Percentiles rank a stretch among this genome's conserved stretches.
phyloP scores from a whole-genome alignment of 2,113 vertebrate genomes.

The Artemisiospiza belli region DNA sequence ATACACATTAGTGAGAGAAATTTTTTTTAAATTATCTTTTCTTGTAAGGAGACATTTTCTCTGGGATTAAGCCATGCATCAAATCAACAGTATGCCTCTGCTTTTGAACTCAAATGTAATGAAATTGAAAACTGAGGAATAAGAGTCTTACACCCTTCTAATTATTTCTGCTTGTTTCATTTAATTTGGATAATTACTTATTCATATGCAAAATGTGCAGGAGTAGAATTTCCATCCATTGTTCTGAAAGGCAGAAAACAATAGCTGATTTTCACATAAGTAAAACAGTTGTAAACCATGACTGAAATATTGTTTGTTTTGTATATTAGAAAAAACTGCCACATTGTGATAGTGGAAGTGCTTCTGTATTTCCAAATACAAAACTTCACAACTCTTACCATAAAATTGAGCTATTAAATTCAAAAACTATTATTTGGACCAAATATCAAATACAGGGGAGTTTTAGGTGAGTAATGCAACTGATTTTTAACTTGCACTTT shows the following conservation, averaged over 20 bases:
- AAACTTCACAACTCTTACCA: background rate
- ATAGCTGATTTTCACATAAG: constrained; percentile 39
- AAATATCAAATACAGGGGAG: constrained; percentile 1
- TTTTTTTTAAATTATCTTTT: constrained; percentile 17
- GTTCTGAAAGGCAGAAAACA: constrained; percentile 51
- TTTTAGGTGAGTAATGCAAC: background rate
- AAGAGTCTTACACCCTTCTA: constrained; percentile 33
- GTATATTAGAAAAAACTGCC: constrained; percentile 13
- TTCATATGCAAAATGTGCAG: constrained; percentile 55
- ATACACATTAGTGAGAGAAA: background rate
- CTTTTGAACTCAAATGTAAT: constrained; percentile 50
- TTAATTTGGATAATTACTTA: constrained; percentile 67
- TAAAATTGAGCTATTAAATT: constrained; percentile 2
- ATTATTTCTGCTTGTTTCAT: constrained; percentile 66
- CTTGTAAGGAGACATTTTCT: background rate
- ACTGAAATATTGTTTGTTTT: constrained; percentile 33
- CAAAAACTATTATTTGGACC: constrained; percentile 38
- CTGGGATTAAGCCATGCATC: constrained; percentile 5
- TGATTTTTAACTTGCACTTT: background rate
- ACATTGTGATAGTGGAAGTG: background rate
- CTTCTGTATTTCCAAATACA: constrained; percentile 35
- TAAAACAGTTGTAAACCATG: constrained; percentile 40
- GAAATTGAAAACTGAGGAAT: constrained; percentile 48
- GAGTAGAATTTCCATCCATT: constrained; percentile 60
- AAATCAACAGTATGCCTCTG: constrained; percentile 11